Evolutionary conservation across 2,797 vertebrate genomes (phyloP).

Genomic region (Cossypha polioptera): DNA sequence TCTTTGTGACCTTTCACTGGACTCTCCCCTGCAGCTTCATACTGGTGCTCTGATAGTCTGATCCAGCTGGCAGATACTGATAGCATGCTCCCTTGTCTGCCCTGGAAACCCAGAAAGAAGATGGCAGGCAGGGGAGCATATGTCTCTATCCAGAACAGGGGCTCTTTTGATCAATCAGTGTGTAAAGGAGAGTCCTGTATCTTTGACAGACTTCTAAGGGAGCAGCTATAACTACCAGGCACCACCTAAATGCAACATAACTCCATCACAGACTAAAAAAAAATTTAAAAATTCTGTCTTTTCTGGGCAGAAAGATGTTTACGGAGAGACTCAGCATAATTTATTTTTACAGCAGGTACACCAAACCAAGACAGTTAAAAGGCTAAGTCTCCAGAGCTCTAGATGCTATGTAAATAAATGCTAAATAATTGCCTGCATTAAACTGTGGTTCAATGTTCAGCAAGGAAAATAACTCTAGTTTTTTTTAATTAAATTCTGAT

Average conservation of each 20-base stretch:
- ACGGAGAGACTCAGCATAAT: background rate
- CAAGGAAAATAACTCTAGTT: conserved; percentile 15
- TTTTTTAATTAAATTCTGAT: conserved; percentile 47
- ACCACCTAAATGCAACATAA: background rate
- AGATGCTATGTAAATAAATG: conserved; percentile 52
- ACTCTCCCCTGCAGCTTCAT: background rate
- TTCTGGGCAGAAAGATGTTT: background rate
- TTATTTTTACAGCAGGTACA: conserved; percentile 40
- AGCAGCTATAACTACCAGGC: background rate
- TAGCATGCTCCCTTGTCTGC: background rate
- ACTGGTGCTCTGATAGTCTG: background rate
- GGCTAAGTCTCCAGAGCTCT: background rate
- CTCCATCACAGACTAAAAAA: background rate
- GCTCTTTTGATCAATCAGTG: background rate
- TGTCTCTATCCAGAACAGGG: background rate
- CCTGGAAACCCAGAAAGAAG: background rate
- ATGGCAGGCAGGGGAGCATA: background rate
- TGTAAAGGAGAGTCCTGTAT: background rate
- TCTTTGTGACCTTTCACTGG: background rate
- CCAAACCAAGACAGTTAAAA: conserved; percentile 12
- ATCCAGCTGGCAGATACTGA: background rate
- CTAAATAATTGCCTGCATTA: conserved; percentile 37
- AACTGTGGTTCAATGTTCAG: background rate
- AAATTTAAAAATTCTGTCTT: background rate
- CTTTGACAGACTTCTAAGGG: background rate